These are phyloP conservation scores for Dicycla oo DNA, from an alignment of 2,888 invertebrate genomes.

Conservation along the genomic window DNA sequence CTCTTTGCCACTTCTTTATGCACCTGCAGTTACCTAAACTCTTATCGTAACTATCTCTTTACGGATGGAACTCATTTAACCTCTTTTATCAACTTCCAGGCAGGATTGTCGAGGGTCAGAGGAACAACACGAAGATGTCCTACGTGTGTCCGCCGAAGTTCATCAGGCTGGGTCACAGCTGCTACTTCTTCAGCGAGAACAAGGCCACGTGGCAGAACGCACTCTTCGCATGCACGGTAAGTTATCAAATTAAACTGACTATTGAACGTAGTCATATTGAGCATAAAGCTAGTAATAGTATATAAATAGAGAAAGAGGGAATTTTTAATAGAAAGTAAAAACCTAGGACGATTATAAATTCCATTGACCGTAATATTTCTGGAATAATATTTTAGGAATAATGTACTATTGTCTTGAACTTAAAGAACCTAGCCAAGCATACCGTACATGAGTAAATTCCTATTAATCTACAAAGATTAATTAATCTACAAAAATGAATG, in stretches of 20 bases:
- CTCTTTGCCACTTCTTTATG: not conserved
- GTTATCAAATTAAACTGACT: slow-evolving; percentile 22
- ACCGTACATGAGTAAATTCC: not conserved
- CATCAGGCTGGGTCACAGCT: slow-evolving; percentile 93
- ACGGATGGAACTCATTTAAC: not conserved
- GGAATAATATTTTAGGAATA: not conserved
- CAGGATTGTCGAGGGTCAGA: slow-evolving; percentile 77
- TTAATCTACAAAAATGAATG: not conserved
- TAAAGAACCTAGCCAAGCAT: not conserved
- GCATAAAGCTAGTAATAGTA: not conserved
- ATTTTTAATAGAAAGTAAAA: too few relatives aligned
- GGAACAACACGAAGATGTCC: slow-evolving; percentile 84
- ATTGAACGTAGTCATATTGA: not conserved
- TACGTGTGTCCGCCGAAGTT: slow-evolving; percentile 93
- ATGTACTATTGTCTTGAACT: not conserved
- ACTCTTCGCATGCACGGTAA: slow-evolving; percentile 92
- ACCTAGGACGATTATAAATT: not conserved
- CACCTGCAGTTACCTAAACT: not conserved
- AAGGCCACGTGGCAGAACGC: slow-evolving; percentile 93
- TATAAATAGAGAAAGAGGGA: not conserved
- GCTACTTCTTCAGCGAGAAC: slow-evolving; percentile 93
- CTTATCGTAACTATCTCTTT: not conserved
- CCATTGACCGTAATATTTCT: not conserved
- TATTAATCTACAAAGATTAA: not conserved
- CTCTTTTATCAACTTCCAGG: slow-evolving; percentile 68